Percentiles rank a stretch among this genome's conserved stretches.
phyloP scores from a whole-genome alignment of 2,797 vertebrate genomes.

The Cygnus olor region DNA sequence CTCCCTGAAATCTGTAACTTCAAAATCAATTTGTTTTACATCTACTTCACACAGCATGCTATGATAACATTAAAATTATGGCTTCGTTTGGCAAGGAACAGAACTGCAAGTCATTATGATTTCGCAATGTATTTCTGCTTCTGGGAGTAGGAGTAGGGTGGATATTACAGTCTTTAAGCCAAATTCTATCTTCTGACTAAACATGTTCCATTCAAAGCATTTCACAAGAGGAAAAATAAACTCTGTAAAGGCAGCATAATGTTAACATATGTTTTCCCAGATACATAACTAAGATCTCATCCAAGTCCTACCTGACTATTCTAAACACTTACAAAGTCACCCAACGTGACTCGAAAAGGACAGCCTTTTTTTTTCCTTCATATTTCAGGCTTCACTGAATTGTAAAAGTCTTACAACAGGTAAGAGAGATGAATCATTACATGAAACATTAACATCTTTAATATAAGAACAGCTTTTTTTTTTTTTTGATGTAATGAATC shows the following conservation, averaged over 20 bases:
- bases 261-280: not conserved
- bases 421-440: not conserved
- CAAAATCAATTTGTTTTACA: not conserved
- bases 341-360: not conserved
- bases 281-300: not conserved
- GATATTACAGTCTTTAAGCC: not conserved
- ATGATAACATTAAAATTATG: not conserved
- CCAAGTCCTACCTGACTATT: no score
- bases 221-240: not conserved
- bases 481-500: not conserved
- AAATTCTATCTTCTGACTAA: not conserved
- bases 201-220: not conserved
- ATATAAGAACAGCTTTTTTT: not conserved
- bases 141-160: not conserved
- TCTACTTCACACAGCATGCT: not conserved
- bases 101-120: constrained; percentile 15
- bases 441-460: not conserved
- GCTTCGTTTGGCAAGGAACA: not conserved
- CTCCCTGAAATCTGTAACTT: not conserved
- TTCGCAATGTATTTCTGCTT: not conserved
- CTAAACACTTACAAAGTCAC: not conserved
- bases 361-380: not conserved
- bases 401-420: not conserved
- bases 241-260: not conserved
- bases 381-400: not conserved